Conservation (phyloP, 2,888 invertebrate genomes). For the Mythimna vitellina region DNA sequence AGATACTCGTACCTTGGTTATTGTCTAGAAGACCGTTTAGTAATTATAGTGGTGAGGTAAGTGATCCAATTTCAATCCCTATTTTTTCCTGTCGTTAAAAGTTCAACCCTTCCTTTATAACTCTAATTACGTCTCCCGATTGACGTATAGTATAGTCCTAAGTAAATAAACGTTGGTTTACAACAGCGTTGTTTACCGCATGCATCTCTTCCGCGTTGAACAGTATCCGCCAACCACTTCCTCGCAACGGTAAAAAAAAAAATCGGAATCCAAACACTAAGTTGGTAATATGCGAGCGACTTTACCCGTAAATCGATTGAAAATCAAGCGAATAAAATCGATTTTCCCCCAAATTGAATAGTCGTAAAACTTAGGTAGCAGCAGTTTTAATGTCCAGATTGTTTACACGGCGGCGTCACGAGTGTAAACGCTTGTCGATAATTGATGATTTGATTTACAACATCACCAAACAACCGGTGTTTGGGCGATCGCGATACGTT, state of each 20-base stretch:
- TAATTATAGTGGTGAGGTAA: constrained; percentile 34
- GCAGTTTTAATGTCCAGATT: constrained; percentile 87
- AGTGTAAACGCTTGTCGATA: constrained; percentile 90
- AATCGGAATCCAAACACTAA: constrained; percentile 72
- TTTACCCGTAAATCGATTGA: constrained; percentile 85
- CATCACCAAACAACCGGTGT: constrained; percentile 90
- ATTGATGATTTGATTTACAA: constrained; percentile 91
- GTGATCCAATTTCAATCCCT: constrained; percentile 29
- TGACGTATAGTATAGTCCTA: constrained; percentile 62
- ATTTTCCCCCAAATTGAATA: constrained; percentile 90
- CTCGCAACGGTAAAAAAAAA: constrained; percentile 81
- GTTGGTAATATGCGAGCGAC: constrained; percentile 77
- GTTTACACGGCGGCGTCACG: constrained; percentile 90
- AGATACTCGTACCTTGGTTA: constrained; percentile 14
- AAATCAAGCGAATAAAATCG: constrained; percentile 90
- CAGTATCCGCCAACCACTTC: constrained; percentile 87
- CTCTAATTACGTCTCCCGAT: constrained; percentile 62
- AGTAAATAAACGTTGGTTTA: constrained; percentile 73
- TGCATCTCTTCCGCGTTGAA: constrained; percentile 74
- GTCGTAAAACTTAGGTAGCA: constrained; percentile 88
- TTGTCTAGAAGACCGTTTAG: not conserved
- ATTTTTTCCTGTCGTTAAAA: constrained; percentile 30
- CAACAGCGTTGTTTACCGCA: constrained; percentile 74
- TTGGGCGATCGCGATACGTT: constrained; percentile 84
- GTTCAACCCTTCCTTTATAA: constrained; percentile 34